Base-by-base conservation (phyloP, 2,888 invertebrate species). In the Sialis lutaria region DNA sequence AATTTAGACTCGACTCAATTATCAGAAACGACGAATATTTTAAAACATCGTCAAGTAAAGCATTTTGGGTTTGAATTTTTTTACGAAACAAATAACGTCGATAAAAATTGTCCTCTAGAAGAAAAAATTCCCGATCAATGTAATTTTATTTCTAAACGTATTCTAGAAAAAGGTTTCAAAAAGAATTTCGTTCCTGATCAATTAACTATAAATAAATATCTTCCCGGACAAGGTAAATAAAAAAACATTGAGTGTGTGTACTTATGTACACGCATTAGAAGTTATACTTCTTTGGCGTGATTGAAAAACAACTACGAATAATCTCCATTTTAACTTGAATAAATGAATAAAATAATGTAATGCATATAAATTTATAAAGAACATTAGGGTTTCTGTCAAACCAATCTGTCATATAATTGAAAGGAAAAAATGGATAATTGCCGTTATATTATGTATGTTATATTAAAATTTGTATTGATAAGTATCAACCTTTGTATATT, bases 21-120 rank as follows among this genome's bases (percentile, higher is more conserved):
- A 7, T 30, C n/a, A 35, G 40, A 12, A n/a, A 59, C 64, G 6
- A 54, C 59, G 4, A 60, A 55, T 8, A 62, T 57, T 34, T 64
- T 91, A 53, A 93, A 90, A 60, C 82, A 92, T 59, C 70, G 95
- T 35, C 74, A 75, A 66, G 95, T 93, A 0, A 82, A 77, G 60
- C 95, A 95, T 67, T 95, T 77, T 67, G 95, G 95, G 0, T 95
- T 79, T 64, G 88, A 91, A 61, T 96, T 96, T 63, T 68, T 80
- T 51, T 96, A 96, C 64, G 82, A 79, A 43, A 79, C 72, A 30
- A 95, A 95, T 66, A 83, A 84, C 65, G 84, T 93, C 0, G 82
- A 93, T 62, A 68, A 77, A 46, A 63, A 72, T 46, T 63, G 69
- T 45, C 88, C 89, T 0, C 65, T 87, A 33, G 54, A 64, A 1